Evolutionary conservation across 2,113 vertebrate genomes (phyloP).

Genomic region (Strigops habroptila): DNA sequence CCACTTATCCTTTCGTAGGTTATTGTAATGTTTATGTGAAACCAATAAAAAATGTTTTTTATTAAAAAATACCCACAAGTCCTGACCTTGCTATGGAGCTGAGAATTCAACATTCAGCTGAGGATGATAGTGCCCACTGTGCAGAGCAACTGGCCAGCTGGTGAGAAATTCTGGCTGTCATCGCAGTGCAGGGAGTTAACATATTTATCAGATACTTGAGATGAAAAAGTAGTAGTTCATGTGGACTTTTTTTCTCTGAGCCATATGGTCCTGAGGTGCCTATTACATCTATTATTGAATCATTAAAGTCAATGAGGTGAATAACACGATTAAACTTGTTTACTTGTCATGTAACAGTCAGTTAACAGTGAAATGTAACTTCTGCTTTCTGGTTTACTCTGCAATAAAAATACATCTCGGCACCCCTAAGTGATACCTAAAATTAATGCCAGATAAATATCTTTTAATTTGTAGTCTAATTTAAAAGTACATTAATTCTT

Average conservation of each 20-base stretch:
- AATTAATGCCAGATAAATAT: constrained; percentile 56
- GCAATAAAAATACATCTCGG: neutral
- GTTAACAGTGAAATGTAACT: constrained; percentile 74
- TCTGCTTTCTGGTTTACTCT: constrained; percentile 18
- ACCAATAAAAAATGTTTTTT: neutral
- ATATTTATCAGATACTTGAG: constrained; percentile 77
- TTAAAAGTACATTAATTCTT: constrained; percentile 42
- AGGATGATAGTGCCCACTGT: neutral
- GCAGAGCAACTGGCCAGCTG: constrained; percentile 71
- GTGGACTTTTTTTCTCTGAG: constrained; percentile 54
- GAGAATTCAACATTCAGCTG: constrained; percentile 14
- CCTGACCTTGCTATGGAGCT: constrained; percentile 9
- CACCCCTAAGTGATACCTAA: neutral
- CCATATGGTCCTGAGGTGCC: constrained; percentile 79
- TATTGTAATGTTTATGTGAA: neutral
- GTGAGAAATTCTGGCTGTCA: constrained; percentile 66
- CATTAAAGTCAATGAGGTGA: constrained; percentile 83
- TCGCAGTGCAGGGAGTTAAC: constrained; percentile 49
- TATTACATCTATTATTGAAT: constrained; percentile 79
- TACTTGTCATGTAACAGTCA: constrained; percentile 75
- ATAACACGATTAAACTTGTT: constrained; percentile 79
- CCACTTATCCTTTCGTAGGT: neutral
- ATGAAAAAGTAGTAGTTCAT: constrained; percentile 72
- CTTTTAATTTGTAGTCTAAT: constrained; percentile 49
- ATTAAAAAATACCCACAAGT: neutral